Conservation (phyloP, 2,797 vertebrate genomes). For the Lepilemur septentrionalis region DNA sequence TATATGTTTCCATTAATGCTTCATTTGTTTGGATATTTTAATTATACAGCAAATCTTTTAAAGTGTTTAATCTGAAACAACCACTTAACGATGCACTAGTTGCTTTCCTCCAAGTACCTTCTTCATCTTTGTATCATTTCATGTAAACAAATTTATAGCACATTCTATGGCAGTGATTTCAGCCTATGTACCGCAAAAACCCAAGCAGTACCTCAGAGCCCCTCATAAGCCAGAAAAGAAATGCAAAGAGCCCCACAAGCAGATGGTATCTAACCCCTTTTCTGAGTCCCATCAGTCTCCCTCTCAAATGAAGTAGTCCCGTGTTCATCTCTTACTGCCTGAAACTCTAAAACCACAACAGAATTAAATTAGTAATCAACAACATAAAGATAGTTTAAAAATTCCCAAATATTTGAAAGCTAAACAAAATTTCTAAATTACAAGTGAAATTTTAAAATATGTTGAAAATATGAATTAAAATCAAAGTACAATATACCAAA, state of each 20-base stretch:
- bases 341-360: neutral
- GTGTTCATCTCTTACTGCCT: neutral
- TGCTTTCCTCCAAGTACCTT: neutral
- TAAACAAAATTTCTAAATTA: neutral
- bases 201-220: neutral
- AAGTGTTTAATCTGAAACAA: neutral
- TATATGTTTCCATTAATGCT: neutral
- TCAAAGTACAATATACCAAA: slow-evolving; percentile 26
- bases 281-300: neutral
- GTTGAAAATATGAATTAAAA: slow-evolving; percentile 2
- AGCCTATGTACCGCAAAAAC: neutral
- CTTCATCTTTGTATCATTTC: neutral
- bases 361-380: neutral
- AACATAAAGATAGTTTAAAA: neutral
- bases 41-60: neutral
- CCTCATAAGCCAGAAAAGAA: neutral
- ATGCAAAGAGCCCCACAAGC: neutral
- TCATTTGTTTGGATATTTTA: slow-evolving; percentile 1
- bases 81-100: neutral
- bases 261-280: neutral
- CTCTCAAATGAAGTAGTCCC: neutral
- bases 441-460: neutral
- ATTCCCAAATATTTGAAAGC: neutral
- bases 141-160: neutral
- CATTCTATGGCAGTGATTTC: neutral